phyloP scores from a whole-genome alignment of 2,888 invertebrate genomes.

The Falcaria lacertinaria region DNA sequence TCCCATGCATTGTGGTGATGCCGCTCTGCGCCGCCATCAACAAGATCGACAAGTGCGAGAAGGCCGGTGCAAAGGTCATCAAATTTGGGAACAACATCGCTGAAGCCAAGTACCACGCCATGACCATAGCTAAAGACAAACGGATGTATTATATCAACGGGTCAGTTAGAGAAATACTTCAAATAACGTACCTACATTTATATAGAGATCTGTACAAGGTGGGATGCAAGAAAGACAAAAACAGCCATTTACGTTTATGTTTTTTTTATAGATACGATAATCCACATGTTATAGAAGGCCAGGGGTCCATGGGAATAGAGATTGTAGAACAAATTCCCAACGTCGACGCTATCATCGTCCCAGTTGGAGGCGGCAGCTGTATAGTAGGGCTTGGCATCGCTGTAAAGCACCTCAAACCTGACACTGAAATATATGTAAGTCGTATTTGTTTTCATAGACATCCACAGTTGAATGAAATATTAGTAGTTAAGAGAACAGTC shows the following conservation, averaged over 20 bases:
- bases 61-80: constrained; percentile 89
- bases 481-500: no score
- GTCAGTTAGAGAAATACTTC: constrained; percentile 56
- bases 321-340: constrained; percentile 92
- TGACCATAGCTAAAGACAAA: constrained; percentile 84
- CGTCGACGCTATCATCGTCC: constrained; percentile 93
- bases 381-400: constrained; percentile 93
- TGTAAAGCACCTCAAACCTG: constrained; percentile 90
- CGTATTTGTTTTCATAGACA: no score
- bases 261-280: constrained; percentile 87
- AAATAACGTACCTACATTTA: neutral
- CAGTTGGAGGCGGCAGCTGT: constrained; percentile 95
- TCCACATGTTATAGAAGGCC: constrained; percentile 95
- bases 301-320: constrained; percentile 96
- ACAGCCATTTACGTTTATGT: no score
- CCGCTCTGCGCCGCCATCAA: constrained; percentile 92
- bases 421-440: constrained; percentile 91
- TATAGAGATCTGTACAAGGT: no score
- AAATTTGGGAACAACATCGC: constrained; percentile 87
- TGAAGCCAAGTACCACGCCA: constrained; percentile 88
- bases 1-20: constrained; percentile 92
- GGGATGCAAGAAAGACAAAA: no score
- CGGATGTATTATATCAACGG: constrained; percentile 92
- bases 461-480: no score
- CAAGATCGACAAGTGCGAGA: constrained; percentile 91